Evolutionary conservation across 2,888 invertebrate genomes (phyloP).

Genomic region (Sipha maydis): DNA sequence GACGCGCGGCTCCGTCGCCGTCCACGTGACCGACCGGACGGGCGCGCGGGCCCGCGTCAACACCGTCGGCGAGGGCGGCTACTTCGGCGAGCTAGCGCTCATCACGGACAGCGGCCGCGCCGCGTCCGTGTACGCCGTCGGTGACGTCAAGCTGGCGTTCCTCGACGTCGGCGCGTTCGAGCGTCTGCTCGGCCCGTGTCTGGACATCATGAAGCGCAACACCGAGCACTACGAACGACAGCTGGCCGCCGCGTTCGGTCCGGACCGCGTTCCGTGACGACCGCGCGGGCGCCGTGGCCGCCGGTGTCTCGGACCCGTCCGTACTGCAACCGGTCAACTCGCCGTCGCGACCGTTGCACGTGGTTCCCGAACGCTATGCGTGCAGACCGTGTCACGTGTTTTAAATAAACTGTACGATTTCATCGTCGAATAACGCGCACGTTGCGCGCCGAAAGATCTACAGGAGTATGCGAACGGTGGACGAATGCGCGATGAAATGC

Average conservation of each 20-base stretch:
- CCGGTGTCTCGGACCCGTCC: too few relatives aligned
- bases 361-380: too few relatives aligned
- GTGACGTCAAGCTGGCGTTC: constrained; percentile 91
- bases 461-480: too few relatives aligned
- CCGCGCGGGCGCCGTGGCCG: too few relatives aligned
- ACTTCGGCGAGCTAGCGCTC: constrained; percentile 96
- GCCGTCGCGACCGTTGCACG: too few relatives aligned
- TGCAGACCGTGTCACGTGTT: too few relatives aligned
- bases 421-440: too few relatives aligned
- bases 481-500: too few relatives aligned
- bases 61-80: constrained; percentile 76
- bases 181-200: constrained; percentile 95
- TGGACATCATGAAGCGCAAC: constrained; percentile 98
- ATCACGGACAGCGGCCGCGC: constrained; percentile 97
- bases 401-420: too few relatives aligned
- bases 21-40: constrained; percentile 68
- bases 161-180: constrained; percentile 98
- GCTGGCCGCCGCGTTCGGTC: constrained; percentile 92
- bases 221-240: constrained; percentile 97
- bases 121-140: constrained; percentile 87
- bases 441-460: too few relatives aligned
- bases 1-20: constrained; percentile 88
- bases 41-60: constrained; percentile 67
- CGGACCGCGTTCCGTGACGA: constrained; percentile 77
- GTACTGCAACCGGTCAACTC: too few relatives aligned